Evolutionary conservation across 2,888 invertebrate species (phyloP).

Genomic region (Onchidella celtica): DNA sequence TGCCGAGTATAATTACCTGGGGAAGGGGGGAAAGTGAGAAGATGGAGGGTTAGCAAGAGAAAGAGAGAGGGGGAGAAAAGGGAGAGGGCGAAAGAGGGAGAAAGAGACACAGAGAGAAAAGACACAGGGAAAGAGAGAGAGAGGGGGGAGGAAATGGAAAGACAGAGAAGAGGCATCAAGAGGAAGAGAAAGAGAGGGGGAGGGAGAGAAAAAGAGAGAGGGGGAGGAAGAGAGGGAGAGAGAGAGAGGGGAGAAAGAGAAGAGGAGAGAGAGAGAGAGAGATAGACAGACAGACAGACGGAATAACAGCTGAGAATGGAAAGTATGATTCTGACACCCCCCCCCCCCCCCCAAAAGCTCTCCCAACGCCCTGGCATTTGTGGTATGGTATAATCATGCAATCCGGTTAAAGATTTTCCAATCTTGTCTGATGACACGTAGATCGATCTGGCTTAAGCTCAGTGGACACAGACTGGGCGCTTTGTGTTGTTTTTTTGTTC

Average conservation of each 20-base stretch:
- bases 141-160: not conserved
- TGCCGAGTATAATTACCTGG: too few relatives aligned
- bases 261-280: not conserved
- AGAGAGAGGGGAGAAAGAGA: not conserved
- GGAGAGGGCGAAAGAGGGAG: not conserved
- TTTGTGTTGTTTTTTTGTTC: too few relatives aligned
- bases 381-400: too few relatives aligned
- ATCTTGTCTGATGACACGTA: too few relatives aligned
- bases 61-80: not conserved
- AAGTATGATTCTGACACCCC: too few relatives aligned
- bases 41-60: not conserved
- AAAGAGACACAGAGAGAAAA: not conserved
- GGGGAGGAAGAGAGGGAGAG: not conserved
- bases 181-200: not conserved
- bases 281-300: not conserved
- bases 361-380: too few relatives aligned
- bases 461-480: too few relatives aligned
- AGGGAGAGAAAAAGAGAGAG: not conserved
- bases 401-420: too few relatives aligned
- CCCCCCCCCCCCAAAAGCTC: too few relatives aligned
- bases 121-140: not conserved
- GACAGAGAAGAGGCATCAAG: not conserved
- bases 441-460: too few relatives aligned
- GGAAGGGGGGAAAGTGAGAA: too few relatives aligned
- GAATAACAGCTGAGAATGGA: too few relatives aligned